Evolutionary conservation across 2,797 vertebrate genomes (phyloP).

Genomic region (Hyperoplus lanceolatus): DNA sequence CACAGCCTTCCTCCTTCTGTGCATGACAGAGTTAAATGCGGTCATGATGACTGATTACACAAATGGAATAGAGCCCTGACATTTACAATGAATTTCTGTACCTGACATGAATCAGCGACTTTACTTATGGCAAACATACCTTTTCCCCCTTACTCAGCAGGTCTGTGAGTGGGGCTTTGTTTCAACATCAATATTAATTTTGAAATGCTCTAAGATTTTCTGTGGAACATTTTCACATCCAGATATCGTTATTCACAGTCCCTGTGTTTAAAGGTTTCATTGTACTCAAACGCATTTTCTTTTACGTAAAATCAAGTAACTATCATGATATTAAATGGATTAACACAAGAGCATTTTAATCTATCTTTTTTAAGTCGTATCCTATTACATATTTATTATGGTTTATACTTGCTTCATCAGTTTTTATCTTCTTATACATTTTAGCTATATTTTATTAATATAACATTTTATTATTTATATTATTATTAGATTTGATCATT

Average conservation of each 20-base stretch:
- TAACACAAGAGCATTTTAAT: no score
- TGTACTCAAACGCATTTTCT: neutral
- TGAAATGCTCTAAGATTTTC: neutral
- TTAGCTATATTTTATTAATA: no score
- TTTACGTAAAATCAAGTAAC: no score
- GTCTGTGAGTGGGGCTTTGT: neutral
- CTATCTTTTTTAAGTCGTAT: no score
- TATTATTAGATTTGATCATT: no score
- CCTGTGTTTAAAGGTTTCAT: neutral
- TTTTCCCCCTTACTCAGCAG: neutral
- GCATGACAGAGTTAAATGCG: slow-evolving; percentile 53
- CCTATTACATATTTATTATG: no score
- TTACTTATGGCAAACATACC: neutral
- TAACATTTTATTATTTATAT: no score
- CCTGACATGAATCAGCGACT: slow-evolving; percentile 6
- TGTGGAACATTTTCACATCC: neutral
- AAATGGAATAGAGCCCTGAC: slow-evolving; percentile 11
- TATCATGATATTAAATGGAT: no score
- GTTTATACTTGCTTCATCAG: no score
- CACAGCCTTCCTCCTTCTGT: slow-evolving; percentile 17
- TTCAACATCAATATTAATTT: neutral
- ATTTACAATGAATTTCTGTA: slow-evolving; percentile 25
- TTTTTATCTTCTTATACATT: no score
- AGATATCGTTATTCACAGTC: neutral
- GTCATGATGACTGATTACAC: slow-evolving; percentile 65